phyloP scores from a whole-genome alignment of 2,113 vertebrate genomes.

The Trichechus manatus region DNA sequence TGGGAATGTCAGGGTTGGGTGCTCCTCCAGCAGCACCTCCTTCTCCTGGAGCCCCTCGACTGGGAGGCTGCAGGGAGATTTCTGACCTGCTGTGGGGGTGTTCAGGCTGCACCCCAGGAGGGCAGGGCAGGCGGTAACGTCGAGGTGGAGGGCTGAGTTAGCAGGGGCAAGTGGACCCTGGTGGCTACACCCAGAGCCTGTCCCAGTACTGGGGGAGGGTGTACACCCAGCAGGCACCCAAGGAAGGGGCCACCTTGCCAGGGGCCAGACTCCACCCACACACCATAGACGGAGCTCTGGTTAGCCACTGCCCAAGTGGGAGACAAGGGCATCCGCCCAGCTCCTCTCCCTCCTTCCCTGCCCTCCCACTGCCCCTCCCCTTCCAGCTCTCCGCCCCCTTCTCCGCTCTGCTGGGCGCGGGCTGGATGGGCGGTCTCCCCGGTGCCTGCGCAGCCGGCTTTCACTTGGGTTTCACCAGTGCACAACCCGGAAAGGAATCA shows the following conservation, averaged over 20 bases:
- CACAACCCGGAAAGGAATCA: not conserved
- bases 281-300: not conserved
- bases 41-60: not conserved
- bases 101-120: not conserved
- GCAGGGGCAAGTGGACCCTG: rapidly evolving
- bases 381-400: no score
- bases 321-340: no score
- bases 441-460: not conserved
- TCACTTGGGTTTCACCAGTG: not conserved
- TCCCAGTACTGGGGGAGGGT: no score
- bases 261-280: not conserved
- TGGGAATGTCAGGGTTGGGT: no score
- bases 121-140: rapidly evolving
- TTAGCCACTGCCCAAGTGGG: not conserved
- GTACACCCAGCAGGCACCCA: rapidly evolving
- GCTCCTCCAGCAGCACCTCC: not conserved
- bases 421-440: not conserved
- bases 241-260: no score
- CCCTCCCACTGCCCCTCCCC: not conserved
- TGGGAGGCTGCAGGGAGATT: not conserved
- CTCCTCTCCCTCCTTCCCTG: not conserved
- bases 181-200: no score
- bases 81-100: no score
- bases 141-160: rapidly evolving
- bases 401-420: not conserved